Evolutionary conservation across 2,113 vertebrate species (phyloP), one percentile per base, ranked within the genome.

Genomic region (Prochilodus magdalenae): DNA sequence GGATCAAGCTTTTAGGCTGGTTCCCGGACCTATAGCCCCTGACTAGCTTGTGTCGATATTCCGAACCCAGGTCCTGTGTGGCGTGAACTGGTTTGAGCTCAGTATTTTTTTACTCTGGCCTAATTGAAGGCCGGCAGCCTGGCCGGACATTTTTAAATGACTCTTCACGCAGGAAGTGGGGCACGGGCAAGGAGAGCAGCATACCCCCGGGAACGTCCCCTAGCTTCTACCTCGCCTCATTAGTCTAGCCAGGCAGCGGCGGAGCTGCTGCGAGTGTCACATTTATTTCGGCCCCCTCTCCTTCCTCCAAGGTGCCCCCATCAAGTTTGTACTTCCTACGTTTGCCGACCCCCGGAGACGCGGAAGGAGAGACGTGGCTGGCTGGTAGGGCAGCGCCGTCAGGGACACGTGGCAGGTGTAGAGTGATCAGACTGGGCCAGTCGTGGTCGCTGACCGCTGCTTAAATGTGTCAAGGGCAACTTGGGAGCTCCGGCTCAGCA

Each of bases 381-480:
- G 86, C 76, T 44, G 65, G 73, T 83, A 86, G 86, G 83, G 88
- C 78, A 75, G 79, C 83, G 63, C 80, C 79, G 85, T 72, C 81
- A 79, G 83, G 69, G 74, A 88, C 78, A 67, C 10, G 26, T 13
- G 59, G 71, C 82, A 88, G 86, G 88, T 87, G 87, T 77, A 75
- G 70, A 77, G 80, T 73, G 59, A 22, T 75, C 49, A 59, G 87
- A 81, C 82, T 83, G 82, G 79, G 76, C 16, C 79, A 74, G 83
- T 57, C 85, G 77, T 71, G 77, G 57, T 81, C 71, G 75, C 60
- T 79, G 79, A 57, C 13, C 62, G 73, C 24, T 44, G 29, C 72
- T 77, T 87, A 92, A 91, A 82, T 90, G 82, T 90, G 90, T 90
- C 90, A 91, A 93, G 92, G 92, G 90, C 87, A 51, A 24, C 57